phyloP scores from a whole-genome alignment of 2,113 vertebrate species.

The Pteruthius melanotis region DNA sequence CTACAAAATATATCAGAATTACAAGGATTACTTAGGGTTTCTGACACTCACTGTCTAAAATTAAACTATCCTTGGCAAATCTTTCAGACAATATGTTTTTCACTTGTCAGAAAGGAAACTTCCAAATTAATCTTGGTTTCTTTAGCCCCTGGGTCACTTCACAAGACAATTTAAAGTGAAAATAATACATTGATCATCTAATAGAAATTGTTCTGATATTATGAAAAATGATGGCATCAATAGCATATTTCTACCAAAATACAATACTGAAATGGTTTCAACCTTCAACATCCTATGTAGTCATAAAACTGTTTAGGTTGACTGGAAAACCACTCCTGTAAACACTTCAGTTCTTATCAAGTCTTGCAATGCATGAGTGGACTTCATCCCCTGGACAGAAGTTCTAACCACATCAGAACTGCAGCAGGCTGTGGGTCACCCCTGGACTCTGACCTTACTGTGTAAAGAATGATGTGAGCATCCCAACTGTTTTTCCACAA shows the following conservation, averaged over 20 bases:
- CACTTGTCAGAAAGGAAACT: neutral
- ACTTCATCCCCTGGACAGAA: neutral
- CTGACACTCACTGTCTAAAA: neutral
- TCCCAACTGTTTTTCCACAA: neutral
- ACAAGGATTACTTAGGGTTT: neutral
- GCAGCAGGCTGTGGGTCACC: neutral
- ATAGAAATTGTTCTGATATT: neutral
- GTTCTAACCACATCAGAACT: neutral
- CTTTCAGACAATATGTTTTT: neutral
- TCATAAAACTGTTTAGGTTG: neutral
- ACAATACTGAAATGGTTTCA: neutral
- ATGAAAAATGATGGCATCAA: neutral
- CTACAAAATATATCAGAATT: neutral
- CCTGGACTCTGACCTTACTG: neutral
- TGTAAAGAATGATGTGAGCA: neutral
- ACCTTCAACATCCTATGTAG: neutral
- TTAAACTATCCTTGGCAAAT: neutral
- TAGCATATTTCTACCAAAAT: neutral
- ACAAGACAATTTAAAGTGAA: neutral
- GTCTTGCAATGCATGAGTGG: neutral
- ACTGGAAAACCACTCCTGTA: neutral
- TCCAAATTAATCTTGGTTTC: neutral
- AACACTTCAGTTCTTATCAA: slow-evolving; percentile 28
- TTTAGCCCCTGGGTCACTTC: neutral
- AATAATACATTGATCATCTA: neutral